phyloP scores from a whole-genome alignment of 2,888 invertebrate genomes.

The Monoplex corrugatus region DNA sequence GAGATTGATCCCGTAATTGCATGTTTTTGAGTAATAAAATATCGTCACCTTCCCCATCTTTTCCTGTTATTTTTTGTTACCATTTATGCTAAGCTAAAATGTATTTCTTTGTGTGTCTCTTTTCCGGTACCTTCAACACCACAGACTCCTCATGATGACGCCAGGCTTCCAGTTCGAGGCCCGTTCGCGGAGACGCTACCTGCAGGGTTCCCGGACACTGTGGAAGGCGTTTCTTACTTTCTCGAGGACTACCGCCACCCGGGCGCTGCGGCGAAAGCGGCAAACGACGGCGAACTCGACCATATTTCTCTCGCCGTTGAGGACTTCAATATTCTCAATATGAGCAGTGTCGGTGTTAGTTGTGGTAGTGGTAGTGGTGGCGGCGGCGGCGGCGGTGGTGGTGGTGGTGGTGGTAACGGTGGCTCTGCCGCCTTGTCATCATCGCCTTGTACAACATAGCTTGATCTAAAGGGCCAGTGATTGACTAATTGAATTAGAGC shows the following conservation, averaged over 20 bases:
- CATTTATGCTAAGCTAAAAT: not conserved
- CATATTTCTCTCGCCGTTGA: conserved; percentile 68
- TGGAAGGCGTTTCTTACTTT: conserved; percentile 70
- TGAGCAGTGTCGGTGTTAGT: too few species aligned
- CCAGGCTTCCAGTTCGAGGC: conserved; percentile 70
- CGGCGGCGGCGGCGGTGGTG: too few species aligned
- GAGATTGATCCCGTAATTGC: too few species aligned
- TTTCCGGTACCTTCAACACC: not conserved
- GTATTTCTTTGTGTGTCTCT: conserved; percentile 41
- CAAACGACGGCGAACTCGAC: conserved; percentile 52
- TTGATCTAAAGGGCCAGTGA: too few species aligned
- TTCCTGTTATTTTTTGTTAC: not conserved
- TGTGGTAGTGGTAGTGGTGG: too few species aligned
- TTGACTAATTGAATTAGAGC: too few species aligned
- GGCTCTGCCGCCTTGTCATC: too few species aligned
- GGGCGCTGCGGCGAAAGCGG: conserved; percentile 53
- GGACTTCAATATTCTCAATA: conserved; percentile 54
- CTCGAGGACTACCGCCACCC: conserved; percentile 71
- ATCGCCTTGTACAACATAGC: too few species aligned
- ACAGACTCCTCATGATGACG: conserved; percentile 64
- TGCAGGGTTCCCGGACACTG: conserved; percentile 69
- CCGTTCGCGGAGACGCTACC: conserved; percentile 70
- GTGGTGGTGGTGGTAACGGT: too few species aligned
- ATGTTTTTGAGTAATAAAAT: too few species aligned
- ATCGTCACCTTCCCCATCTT: too few species aligned